phyloP scores from a whole-genome alignment of 2,888 invertebrate species.

The Ptychoptera albimana region DNA sequence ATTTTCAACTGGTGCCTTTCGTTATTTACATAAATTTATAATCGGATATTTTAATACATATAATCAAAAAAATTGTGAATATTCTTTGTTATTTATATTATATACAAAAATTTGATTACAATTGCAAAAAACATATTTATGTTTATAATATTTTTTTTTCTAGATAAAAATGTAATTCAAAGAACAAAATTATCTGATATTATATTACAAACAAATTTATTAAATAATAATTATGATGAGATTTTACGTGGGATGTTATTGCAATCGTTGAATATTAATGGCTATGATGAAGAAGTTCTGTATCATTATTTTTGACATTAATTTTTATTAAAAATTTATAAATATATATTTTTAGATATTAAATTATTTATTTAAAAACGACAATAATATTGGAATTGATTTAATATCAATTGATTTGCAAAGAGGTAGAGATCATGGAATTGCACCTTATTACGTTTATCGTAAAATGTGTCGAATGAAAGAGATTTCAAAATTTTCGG shows the following conservation, averaged over 20 bases:
- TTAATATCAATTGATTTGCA: slow-evolving; percentile 54
- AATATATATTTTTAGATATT: neutral
- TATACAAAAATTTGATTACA: neutral
- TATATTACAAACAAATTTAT: slow-evolving; percentile 2
- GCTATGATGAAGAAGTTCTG: slow-evolving; percentile 7
- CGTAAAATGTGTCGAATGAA: slow-evolving; percentile 49
- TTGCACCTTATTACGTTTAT: slow-evolving; percentile 54
- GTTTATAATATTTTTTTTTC: neutral
- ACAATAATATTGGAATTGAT: slow-evolving; percentile 46
- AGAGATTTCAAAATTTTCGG: slow-evolving; percentile 40
- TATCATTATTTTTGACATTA: neutral
- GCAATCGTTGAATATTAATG: slow-evolving; percentile 19
- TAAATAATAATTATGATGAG: slow-evolving; percentile 32
- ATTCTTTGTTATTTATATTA: neutral
- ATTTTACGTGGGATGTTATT: slow-evolving; percentile 38
- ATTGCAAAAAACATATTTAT: neutral
- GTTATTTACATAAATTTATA: slow-evolving; percentile 56
- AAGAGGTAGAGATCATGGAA: slow-evolving; percentile 53
- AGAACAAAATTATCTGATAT: slow-evolving; percentile 3
- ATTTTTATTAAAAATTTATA: neutral
- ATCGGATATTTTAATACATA: slow-evolving; percentile 14
- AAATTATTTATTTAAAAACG: slow-evolving; percentile 17
- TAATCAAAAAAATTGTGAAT: slow-evolving; percentile 19
- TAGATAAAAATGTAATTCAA: slow-evolving; percentile 1
- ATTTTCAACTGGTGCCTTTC: slow-evolving; percentile 60